These are phyloP conservation scores for Horisme vitalbata DNA, from an alignment of 2,888 invertebrate species.

Conservation along the genomic window DNA sequence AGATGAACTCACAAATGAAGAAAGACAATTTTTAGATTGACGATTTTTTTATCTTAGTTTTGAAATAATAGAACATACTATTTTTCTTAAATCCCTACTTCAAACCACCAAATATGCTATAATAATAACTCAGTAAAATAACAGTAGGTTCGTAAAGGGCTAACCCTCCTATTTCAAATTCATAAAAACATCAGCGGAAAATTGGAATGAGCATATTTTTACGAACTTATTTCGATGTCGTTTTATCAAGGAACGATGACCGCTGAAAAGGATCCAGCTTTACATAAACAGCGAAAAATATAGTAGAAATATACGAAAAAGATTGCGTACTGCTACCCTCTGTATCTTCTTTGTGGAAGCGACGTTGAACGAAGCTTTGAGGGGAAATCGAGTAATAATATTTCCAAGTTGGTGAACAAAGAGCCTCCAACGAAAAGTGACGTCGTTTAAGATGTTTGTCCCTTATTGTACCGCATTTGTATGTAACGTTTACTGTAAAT, in stretches of 20 bases:
- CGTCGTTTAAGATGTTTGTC: slow-evolving; percentile 50
- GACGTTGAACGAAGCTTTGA: slow-evolving; percentile 51
- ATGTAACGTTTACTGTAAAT: slow-evolving; percentile 42
- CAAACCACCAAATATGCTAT: slow-evolving; percentile 3
- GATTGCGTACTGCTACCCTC: slow-evolving; percentile 51
- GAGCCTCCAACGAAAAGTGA: slow-evolving; percentile 54
- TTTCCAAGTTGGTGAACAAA: slow-evolving; percentile 72
- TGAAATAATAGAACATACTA: too few relatives aligned
- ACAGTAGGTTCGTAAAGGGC: slow-evolving; percentile 16
- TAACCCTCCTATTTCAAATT: slow-evolving; percentile 48
- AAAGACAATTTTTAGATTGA: too few relatives aligned
- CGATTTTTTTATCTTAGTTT: too few relatives aligned
- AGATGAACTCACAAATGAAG: too few relatives aligned
- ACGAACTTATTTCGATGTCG: slow-evolving; percentile 46
- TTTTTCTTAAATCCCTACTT: slow-evolving; percentile 8
- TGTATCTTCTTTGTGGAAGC: slow-evolving; percentile 46
- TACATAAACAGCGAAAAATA: slow-evolving; percentile 54
- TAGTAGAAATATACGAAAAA: slow-evolving; percentile 50
- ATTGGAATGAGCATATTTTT: slow-evolving; percentile 49
- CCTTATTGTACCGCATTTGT: slow-evolving; percentile 47
- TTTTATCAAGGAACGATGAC: slow-evolving; percentile 45
- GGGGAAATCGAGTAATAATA: slow-evolving; percentile 69
- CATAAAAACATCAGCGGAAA: slow-evolving; percentile 54
- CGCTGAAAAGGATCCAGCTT: slow-evolving; percentile 33
- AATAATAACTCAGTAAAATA: slow-evolving; percentile 8